Evolutionary conservation across 2,888 invertebrate species (phyloP).

Genomic region (Drosophila mulleri): DNA sequence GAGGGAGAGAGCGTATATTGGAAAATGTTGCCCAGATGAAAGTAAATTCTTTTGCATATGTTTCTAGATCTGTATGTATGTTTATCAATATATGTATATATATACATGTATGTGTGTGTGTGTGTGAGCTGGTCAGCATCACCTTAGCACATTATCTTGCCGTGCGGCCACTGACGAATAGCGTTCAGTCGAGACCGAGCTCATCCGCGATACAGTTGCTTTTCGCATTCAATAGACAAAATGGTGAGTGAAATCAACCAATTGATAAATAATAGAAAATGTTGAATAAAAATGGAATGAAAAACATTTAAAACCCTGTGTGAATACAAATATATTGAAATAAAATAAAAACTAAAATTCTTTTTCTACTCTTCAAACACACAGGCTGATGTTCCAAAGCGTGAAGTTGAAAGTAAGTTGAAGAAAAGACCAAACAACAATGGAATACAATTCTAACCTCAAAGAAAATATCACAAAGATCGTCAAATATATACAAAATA

Average conservation of each 20-base stretch:
- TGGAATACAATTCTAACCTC: conserved; percentile 76
- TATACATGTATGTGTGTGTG: conserved; percentile 38
- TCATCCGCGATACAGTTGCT: conserved; percentile 86
- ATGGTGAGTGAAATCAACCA: conserved; percentile 86
- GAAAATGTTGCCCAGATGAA: conserved; percentile 73
- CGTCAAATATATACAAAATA: neutral
- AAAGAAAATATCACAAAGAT: conserved; percentile 47
- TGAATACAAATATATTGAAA: neutral
- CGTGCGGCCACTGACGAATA: conserved; percentile 83
- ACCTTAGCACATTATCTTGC: conserved; percentile 85
- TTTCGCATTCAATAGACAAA: conserved; percentile 87
- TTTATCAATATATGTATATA: conserved; percentile 17
- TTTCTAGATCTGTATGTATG: conserved; percentile 14
- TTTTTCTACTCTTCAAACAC: conserved; percentile 81
- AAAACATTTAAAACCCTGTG: conserved; percentile 9
- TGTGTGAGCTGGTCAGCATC: conserved; percentile 58
- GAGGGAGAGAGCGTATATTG: conserved; percentile 16
- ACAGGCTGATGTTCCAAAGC: conserved; percentile 93
- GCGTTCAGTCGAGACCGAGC: conserved; percentile 86
- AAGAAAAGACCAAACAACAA: conserved; percentile 45
- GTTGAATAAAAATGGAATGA: neutral
- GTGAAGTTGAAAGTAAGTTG: conserved; percentile 95
- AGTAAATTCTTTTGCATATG: conserved; percentile 74
- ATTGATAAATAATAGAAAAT: neutral
- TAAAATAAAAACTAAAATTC: conserved; percentile 25